Evolutionary conservation across 1,140 invertebrate species (phyloP).

Genomic region (Elymnias hypermnestra): DNA sequence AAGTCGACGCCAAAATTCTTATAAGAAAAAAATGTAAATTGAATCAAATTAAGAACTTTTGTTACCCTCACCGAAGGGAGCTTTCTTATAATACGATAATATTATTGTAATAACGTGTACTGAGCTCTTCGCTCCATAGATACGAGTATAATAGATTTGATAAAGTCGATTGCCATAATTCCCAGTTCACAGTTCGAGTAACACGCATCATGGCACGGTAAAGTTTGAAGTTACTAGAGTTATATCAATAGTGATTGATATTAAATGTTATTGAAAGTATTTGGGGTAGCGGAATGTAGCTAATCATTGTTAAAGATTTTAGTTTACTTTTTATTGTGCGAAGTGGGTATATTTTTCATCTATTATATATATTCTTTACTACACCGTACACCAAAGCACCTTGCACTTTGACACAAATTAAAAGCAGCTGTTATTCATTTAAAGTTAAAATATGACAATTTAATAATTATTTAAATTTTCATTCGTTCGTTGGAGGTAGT

Average conservation of each 20-base stretch:
- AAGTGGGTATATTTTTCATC: not conserved
- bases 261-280: slow-evolving; percentile 1
- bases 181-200: slow-evolving; percentile 55
- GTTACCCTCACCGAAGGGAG: not conserved
- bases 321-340: not conserved
- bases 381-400: not conserved
- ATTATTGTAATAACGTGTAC: slow-evolving; percentile 48
- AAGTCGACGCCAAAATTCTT: slow-evolving; percentile 21
- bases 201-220: slow-evolving; percentile 63
- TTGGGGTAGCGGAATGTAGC: slow-evolving; percentile 18
- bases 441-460: no score
- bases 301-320: slow-evolving; percentile 3
- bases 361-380: not conserved
- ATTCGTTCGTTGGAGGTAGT: no score
- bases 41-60: slow-evolving; percentile 16
- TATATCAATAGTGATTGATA: slow-evolving; percentile 8
- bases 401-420: not conserved
- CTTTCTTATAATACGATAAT: slow-evolving; percentile 1
- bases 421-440: no score
- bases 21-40: slow-evolving; percentile 18
- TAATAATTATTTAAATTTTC: no score
- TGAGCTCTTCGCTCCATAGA: slow-evolving; percentile 57
- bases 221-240: slow-evolving; percentile 40
- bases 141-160: slow-evolving; percentile 48
- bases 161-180: slow-evolving; percentile 54